Evolutionary conservation across 1,140 invertebrate genomes (phyloP), one percentile per base, ranked within the genome.

Genomic region (Neotoxoptera formosana): DNA sequence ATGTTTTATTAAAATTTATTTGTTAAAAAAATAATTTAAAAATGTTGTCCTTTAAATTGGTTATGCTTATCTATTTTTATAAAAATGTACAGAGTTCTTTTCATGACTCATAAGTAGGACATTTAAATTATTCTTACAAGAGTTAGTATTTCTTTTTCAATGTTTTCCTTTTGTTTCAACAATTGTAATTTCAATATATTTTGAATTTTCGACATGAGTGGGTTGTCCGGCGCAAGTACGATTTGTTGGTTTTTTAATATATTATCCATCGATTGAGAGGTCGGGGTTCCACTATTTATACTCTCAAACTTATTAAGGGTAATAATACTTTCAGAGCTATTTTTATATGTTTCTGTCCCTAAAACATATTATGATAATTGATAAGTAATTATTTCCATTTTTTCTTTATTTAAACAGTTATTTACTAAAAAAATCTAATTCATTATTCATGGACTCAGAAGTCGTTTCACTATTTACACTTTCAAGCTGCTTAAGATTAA

Each of bases 121-220:
- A 4, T 76, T 17, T 76, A 14, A n/a, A 76, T 76, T 88, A 87
- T 88, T 51, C 76, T 86, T 93, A 93, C 91, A 23, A 93, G 48
- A 30, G 48, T 84, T 36, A 86, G 14, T 93, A 93, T 36, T 93
- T 86, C 91, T 93, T 86, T 34, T 34, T 84, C 41, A 6, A 93
- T 84, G 23, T 41, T 53, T 25, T 84, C 45, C 30, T 20, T n/a
- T 56, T 93, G 91, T 93, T 93, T 93, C 41, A 93, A 84, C 45
- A 93, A 45, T 21, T 93, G 81, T 84, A 86, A 14, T 53, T 93
- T 93, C n/a, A 93, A 9, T 84, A 83, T n/a, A 48, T 93, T 93
- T 84, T 93, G 91, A 93, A 93, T 86, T 84, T 83, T 93, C 23
- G 30, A 14, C 91, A 93, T 93, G 7, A 86, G 7, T 56, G 91